phyloP scores from a whole-genome alignment of 1,140 invertebrate genomes.

The Micrasema longulum region DNA sequence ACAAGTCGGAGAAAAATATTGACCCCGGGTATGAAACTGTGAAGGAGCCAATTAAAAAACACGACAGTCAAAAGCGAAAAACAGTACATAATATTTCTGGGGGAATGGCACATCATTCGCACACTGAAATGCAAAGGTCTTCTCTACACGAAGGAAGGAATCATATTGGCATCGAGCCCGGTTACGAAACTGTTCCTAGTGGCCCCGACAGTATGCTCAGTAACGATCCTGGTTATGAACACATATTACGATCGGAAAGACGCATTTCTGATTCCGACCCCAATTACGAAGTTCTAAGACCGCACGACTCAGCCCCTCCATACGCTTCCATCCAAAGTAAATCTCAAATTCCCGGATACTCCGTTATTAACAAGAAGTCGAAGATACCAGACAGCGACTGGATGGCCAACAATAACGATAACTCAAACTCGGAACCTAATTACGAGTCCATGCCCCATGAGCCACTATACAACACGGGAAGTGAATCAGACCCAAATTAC shows the following conservation, averaged over 20 bases:
- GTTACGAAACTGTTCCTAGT: constrained; percentile 64
- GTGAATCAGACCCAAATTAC: constrained; percentile 80
- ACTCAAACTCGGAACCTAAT: constrained; percentile 63
- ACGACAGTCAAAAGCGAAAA: constrained; percentile 48
- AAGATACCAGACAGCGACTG: constrained; percentile 60
- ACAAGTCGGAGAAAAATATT: constrained; percentile 61
- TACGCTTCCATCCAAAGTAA: constrained; percentile 64
- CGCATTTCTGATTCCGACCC: constrained; percentile 74
- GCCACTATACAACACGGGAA: constrained; percentile 73
- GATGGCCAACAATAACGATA: constrained; percentile 63
- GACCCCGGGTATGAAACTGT: constrained; percentile 77
- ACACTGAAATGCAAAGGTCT: constrained; percentile 44
- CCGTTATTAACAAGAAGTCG: constrained; percentile 68
- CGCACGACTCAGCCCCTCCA: constrained; percentile 65
- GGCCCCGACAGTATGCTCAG: constrained; percentile 70
- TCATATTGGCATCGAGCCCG: constrained; percentile 56
- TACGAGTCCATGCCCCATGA: constrained; percentile 80
- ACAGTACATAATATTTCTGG: constrained; percentile 43
- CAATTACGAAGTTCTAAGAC: constrained; percentile 78
- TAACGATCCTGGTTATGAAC: constrained; percentile 75
- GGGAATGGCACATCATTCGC: constrained; percentile 41
- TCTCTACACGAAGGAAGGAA: constrained; percentile 44
- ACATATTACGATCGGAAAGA: constrained; percentile 65
- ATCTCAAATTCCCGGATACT: constrained; percentile 66
- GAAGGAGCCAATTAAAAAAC: constrained; percentile 61